Evolutionary conservation across 2,888 invertebrate species (phyloP).

Genomic region (Synanthedon tipuliformis): DNA sequence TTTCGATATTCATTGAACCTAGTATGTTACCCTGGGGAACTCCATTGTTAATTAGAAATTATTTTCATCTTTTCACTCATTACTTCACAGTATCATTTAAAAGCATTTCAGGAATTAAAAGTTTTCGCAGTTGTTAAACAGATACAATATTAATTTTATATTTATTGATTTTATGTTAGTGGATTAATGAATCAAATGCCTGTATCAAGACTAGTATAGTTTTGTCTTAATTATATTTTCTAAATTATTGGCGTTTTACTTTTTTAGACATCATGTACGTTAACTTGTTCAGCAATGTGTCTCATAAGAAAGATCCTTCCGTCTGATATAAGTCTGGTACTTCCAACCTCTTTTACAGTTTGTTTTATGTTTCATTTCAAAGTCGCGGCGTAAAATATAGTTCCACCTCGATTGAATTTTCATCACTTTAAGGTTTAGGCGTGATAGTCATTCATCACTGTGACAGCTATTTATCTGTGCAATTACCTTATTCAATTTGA

Average conservation of each 20-base stretch:
- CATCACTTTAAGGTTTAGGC: conserved; percentile 36
- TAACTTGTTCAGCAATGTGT: conserved; percentile 18
- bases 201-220: no score
- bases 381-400: conserved; percentile 37
- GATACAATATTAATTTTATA: no score
- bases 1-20: neutral
- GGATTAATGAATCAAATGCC: no score
- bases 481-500: neutral
- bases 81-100: no score
- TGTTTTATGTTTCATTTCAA: conserved; percentile 52
- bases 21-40: neutral
- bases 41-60: neutral
- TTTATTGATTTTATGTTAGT: no score
- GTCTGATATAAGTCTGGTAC: conserved; percentile 36
- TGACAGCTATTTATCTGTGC: conserved; percentile 16
- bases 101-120: no score
- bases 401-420: conserved; percentile 50
- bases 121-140: no score
- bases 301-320: conserved; percentile 31
- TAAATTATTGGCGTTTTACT: no score
- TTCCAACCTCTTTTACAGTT: conserved; percentile 40
- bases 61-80: no score
- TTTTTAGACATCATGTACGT: no score
- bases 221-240: no score
- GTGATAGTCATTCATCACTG: conserved; percentile 23